These are phyloP conservation scores for Danio jaintianensis DNA, from an alignment of 2,797 vertebrate species.

Conservation along the genomic window DNA sequence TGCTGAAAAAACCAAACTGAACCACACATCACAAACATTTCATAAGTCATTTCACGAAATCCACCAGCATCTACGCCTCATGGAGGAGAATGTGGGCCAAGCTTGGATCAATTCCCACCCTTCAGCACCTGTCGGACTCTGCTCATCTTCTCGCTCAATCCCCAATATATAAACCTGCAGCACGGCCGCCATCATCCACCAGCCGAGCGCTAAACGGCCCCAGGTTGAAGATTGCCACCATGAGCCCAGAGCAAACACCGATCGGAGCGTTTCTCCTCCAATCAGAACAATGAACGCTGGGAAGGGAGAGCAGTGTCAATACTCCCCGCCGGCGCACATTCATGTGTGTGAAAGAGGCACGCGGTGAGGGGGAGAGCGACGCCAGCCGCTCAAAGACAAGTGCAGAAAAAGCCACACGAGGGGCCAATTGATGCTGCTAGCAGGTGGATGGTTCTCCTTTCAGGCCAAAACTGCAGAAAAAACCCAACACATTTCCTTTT, in stretches of 20 bases:
- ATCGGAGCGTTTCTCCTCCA: conserved; percentile 54
- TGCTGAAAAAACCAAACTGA: neutral
- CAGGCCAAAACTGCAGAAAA: conserved; percentile 58
- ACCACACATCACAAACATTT: neutral
- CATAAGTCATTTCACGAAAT: neutral
- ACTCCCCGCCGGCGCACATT: conserved; percentile 59
- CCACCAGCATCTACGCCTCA: neutral
- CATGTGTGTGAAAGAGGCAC: conserved; percentile 58
- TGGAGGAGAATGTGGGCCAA: conserved; percentile 52
- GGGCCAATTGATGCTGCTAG: conserved; percentile 66
- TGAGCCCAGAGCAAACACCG: conserved; percentile 57
- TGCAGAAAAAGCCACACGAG: conserved; percentile 64
- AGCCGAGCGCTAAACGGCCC: conserved; percentile 35
- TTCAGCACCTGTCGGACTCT: conserved; percentile 55
- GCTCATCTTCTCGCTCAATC: conserved; percentile 46
- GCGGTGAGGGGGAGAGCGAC: conserved; percentile 52
- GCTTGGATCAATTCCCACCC: conserved; percentile 55
- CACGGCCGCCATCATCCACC: neutral
- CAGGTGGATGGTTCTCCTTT: conserved; percentile 64
- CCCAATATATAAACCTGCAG: conserved; percentile 28
- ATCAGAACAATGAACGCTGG: conserved; percentile 55
- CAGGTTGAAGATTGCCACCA: conserved; percentile 46
- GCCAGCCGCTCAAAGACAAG: conserved; percentile 53
- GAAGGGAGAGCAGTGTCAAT: conserved; percentile 56
- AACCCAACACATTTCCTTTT: conserved; percentile 62